Evolutionary conservation across 2,113 vertebrate species (phyloP).

Genomic region (Scytalopus superciliaris): DNA sequence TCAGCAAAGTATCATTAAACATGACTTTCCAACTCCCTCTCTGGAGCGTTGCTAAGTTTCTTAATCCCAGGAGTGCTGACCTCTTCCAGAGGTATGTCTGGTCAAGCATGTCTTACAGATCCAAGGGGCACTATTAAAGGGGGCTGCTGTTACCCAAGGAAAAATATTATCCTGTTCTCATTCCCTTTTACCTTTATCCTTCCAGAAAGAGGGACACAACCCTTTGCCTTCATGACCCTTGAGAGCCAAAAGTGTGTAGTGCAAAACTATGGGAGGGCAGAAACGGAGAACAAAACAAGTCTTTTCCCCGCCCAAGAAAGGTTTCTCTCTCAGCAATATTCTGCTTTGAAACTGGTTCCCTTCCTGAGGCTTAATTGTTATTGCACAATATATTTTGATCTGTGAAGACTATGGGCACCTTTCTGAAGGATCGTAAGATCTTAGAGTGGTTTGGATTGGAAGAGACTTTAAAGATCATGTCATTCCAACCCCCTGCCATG

Average conservation of each 20-base stretch:
- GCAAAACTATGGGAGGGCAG: neutral
- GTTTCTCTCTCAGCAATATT: neutral
- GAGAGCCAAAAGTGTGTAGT: neutral
- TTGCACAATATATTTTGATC: neutral
- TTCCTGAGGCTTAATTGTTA: neutral
- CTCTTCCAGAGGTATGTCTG: conserved; percentile 63
- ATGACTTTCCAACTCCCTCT: conserved; percentile 69
- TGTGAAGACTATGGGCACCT: fast-evolving
- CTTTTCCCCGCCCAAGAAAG: neutral
- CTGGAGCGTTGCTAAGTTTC: conserved; percentile 68
- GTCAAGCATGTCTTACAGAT: conserved; percentile 65
- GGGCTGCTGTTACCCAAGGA: conserved; percentile 31
- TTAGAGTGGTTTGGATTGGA: neutral
- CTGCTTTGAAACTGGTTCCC: neutral
- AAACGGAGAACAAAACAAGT: neutral
- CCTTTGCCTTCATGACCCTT: neutral
- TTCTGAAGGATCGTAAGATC: neutral
- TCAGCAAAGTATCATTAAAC: conserved; percentile 74
- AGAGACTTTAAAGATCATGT: neutral
- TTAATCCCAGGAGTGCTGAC: conserved; percentile 71
- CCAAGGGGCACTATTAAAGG: conserved; percentile 63
- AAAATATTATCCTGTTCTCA: neutral
- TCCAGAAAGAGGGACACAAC: neutral
- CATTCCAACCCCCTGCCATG: neutral
- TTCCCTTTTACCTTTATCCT: neutral